Base-by-base conservation (phyloP, 1,140 invertebrate genomes). In the Drosophila nannoptera region DNA sequence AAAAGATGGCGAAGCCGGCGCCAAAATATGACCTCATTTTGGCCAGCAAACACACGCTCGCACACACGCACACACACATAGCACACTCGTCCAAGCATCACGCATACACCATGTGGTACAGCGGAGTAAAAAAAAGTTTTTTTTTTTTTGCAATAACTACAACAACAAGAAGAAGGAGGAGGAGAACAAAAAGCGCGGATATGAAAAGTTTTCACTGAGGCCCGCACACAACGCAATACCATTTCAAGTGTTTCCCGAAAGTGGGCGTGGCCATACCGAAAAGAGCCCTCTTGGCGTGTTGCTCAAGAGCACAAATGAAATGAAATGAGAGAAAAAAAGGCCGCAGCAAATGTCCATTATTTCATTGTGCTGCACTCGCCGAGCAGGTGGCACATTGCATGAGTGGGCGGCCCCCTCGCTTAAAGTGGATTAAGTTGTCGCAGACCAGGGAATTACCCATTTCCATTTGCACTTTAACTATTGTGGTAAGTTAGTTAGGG, bases 11-110 rank as follows among this genome's bases (percentile, higher is more conserved):
- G 60, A 55, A 53, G 75, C 33, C 75, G 76, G 53, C 78, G 77
- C 78, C 75, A 61, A 82, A 82, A 82, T 82, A 84, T 82, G 78
- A 82, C 78, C 78, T 82, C 80, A 82, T 82, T 82, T 74, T 35
- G 14, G 59, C 43, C 38, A 33, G 32, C 32, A 64, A 48, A 14
- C 43, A 43, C 16, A 63, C 45, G 32, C 1, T 48, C 32, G 7
- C 22, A 61, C 49, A 63, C 69, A 75, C 62, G 46, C 46, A 55
- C 35, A 60, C 43, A 7, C 59, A 50, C 31, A 40, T 14, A n/a
- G 4, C 55, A 56, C 7, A 29, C 43, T 12, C 43, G 43, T 16
- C 43, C 53, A 40, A 52, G 35, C 32, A 72, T 72, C 62, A 72
- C 69, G 69, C 69, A 72, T 69, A 69, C 69, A 64, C 58, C 52